Evolutionary conservation across 2,888 invertebrate species (phyloP), one percentile per base, ranked within the genome.

Genomic region (Lottia scabra): DNA sequence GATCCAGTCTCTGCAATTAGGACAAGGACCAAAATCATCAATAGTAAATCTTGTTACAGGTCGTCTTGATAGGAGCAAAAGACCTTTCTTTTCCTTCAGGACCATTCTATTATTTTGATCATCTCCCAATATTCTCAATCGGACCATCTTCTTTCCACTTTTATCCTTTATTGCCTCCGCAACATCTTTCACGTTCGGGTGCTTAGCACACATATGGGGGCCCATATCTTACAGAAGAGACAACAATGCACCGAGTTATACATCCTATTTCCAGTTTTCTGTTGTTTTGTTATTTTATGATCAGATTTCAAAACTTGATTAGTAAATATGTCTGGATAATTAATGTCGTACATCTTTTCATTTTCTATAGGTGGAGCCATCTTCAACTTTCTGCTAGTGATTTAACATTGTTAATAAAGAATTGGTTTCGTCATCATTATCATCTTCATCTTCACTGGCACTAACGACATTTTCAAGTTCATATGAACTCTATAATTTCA

Each of bases 21-120:
- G 68, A 44, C 73, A 71, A 1, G 73, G 76, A 10, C 73, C 73
- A 71, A 62, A 73, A 44, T 69, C 15, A 16, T n/a, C 62, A 15
- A 71, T 44, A 56, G 71, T 70, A 16, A 73, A 45, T 15, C 44
- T 13, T n/a, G 43, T 38, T 13, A 3, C n/a, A 38, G 75, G 70
- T 64, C 72, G 27, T 27, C 71, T 66, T 15, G 63, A 43, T 6
- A 72, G n/a, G 1, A 75, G 44, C 1, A 75, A 16, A 26, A 71
- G 69, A 6, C 71, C 69, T 15, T n/a, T n/a, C 44, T 64, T 69
- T 30, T 66, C 30, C 15, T 66, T 63, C 10, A 75, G 2, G 1
- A 70, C 66, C 19, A 45, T 65, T 10, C 23, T 38, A 38, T 74
- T 74, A 38, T 74, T 68, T n/a, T 66, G 48, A 38, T 74, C 70